Conservation (phyloP, 2,888 invertebrate genomes). For the Elmis aenea region DNA sequence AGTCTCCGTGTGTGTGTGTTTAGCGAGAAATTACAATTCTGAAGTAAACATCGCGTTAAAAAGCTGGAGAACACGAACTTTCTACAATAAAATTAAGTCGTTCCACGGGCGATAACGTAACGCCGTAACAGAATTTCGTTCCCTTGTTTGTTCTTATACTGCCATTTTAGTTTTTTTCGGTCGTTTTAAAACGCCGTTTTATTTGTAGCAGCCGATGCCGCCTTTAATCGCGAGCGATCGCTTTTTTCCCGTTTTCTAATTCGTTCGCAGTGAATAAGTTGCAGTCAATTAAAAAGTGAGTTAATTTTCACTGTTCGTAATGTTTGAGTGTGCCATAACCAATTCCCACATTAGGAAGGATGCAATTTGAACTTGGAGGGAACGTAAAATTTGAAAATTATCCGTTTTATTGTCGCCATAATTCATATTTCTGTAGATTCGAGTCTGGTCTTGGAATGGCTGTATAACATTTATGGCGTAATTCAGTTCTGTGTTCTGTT, state of each 20-base stretch:
- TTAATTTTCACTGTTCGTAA: slow-evolving; percentile 14
- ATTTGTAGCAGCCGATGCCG: too few relatives aligned
- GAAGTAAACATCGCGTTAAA: too few relatives aligned
- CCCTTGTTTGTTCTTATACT: slow-evolving; percentile 15
- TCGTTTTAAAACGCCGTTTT: too few relatives aligned
- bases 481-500: too few relatives aligned
- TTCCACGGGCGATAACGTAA: slow-evolving; percentile 5
- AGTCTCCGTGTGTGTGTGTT: too few relatives aligned
- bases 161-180: slow-evolving; percentile 6
- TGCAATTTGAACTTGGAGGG: slow-evolving; percentile 12
- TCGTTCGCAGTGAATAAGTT: slow-evolving; percentile 15
- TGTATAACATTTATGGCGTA: too few relatives aligned
- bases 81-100: neutral
- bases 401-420: slow-evolving; percentile 11
- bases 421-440: slow-evolving; percentile 17
- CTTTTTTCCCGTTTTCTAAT: slow-evolving; percentile 18
- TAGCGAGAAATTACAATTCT: too few relatives aligned
- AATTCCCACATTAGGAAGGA: slow-evolving; percentile 15
- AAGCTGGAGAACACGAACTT: too few relatives aligned
- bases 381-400: slow-evolving; percentile 14
- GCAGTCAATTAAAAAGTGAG: slow-evolving; percentile 19
- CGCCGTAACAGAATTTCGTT: slow-evolving; percentile 15
- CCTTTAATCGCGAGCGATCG: slow-evolving; percentile 16
- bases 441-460: too few relatives aligned
- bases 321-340: slow-evolving; percentile 16